Conservation (phyloP, 64 coral and sea anemone species). For the Actinia equina region DNA sequence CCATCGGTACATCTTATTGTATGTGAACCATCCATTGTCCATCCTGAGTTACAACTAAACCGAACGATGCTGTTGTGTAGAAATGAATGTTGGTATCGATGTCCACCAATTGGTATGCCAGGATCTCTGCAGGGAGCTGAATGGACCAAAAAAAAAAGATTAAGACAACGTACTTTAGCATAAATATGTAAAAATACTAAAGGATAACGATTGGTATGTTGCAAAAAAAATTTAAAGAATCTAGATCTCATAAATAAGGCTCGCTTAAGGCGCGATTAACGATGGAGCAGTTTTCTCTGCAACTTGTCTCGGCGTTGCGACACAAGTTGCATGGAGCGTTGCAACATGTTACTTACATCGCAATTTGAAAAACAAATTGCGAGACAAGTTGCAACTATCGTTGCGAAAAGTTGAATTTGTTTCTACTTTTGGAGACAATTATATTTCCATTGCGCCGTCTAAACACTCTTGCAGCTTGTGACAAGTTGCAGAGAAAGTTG, state of each 20-base stretch:
- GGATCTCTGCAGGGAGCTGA: constrained; percentile 10
- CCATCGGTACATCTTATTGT: constrained; percentile 50
- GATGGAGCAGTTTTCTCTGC: too few species aligned
- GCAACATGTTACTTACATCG: too few species aligned
- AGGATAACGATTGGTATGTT: too few species aligned
- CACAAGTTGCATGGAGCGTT: too few species aligned
- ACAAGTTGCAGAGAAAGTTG: background rate
- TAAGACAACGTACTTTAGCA: background rate
- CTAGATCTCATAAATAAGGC: too few species aligned
- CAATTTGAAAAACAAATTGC: background rate
- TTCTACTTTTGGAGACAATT: too few species aligned
- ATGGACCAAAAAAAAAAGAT: background rate
- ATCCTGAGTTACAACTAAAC: constrained; percentile 16
- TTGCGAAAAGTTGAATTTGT: background rate
- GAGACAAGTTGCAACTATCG: too few species aligned
- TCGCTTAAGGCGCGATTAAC: too few species aligned
- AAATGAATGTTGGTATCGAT: background rate
- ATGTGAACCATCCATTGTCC: constrained; percentile 17
- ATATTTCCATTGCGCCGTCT: too few species aligned
- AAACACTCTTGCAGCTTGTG: too few species aligned
- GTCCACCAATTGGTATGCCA: background rate
- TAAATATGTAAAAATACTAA: background rate
- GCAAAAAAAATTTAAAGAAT: too few species aligned
- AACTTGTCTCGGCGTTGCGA: too few species aligned
- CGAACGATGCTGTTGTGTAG: background rate